Conservation (phyloP, 2,888 invertebrate species). For the Venusia cambrica region DNA sequence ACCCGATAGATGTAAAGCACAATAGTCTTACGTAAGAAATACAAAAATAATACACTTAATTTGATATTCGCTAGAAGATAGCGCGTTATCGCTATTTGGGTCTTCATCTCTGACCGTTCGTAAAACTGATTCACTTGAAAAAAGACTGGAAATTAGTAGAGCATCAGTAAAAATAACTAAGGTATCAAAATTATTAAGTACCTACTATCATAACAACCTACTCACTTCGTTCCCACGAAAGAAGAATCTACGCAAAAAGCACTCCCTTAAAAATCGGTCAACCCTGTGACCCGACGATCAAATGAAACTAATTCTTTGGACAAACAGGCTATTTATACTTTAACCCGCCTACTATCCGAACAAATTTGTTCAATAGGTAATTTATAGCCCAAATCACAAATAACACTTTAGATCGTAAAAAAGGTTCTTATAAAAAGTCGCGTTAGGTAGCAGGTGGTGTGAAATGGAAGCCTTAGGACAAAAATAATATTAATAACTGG, state of each 20-base stretch:
- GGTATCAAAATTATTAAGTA: no score
- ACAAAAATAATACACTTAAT: no score
- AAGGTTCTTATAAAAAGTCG: slow-evolving; percentile 23
- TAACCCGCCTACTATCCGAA: slow-evolving; percentile 70
- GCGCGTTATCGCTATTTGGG: no score
- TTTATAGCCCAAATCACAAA: slow-evolving; percentile 58
- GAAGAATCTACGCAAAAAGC: slow-evolving; percentile 10
- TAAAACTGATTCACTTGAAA: no score
- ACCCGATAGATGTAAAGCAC: no score
- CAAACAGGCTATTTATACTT: slow-evolving; percentile 45
- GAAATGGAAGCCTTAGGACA: slow-evolving; percentile 34
- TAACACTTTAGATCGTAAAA: slow-evolving; percentile 41
- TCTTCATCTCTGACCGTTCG: no score
- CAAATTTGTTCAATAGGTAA: slow-evolving; percentile 72
- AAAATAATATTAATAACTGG: slow-evolving; percentile 56
- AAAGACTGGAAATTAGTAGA: no score
- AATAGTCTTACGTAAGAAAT: no score
- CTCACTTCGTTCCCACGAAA: slow-evolving; percentile 22
- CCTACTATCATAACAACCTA: no score
- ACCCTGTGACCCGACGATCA: slow-evolving; percentile 31
- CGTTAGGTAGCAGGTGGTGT: slow-evolving; percentile 32
- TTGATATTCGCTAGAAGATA: no score
- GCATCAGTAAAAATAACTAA: no score
- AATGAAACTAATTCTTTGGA: slow-evolving; percentile 39
- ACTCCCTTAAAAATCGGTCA: slow-evolving; percentile 24